Conservation (phyloP, 92 coral and sea anemone species). For the Porites rus region DNA sequence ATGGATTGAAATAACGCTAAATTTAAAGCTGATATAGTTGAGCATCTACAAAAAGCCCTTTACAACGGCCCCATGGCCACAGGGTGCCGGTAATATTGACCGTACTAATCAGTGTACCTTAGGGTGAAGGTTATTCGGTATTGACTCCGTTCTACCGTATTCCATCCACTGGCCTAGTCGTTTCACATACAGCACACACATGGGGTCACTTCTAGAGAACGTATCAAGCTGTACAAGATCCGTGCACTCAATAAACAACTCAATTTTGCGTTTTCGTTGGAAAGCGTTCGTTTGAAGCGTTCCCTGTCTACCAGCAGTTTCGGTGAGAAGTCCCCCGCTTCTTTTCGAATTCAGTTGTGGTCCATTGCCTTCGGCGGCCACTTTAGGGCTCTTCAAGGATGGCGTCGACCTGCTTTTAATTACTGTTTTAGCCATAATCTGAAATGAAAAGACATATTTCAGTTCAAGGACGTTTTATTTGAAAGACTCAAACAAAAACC, state of each 20-base stretch:
- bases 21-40: neutral
- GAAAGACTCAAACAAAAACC: neutral
- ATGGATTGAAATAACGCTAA: neutral
- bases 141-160: conserved; percentile 91
- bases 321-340: neutral
- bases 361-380: neutral
- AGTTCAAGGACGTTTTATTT: neutral
- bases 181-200: conserved; percentile 88
- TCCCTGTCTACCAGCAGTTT: neutral
- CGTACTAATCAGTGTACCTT: conserved; percentile 56
- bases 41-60: no score
- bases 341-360: neutral
- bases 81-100: no score
- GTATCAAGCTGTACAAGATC: conserved; percentile 89
- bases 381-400: conserved; percentile 17
- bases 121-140: conserved; percentile 89
- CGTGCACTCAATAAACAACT: conserved; percentile 79
- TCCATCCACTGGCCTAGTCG: conserved; percentile 95
- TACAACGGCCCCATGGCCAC: no score
- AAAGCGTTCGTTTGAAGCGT: conserved; percentile 67
- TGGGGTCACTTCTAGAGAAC: conserved; percentile 90
- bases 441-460: neutral
- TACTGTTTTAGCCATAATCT: neutral
- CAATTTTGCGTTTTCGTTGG: conserved; percentile 73
- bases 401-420: conserved; percentile 19